Conservation (phyloP, 2,797 vertebrate species). For the Gadopsis marmoratus region DNA sequence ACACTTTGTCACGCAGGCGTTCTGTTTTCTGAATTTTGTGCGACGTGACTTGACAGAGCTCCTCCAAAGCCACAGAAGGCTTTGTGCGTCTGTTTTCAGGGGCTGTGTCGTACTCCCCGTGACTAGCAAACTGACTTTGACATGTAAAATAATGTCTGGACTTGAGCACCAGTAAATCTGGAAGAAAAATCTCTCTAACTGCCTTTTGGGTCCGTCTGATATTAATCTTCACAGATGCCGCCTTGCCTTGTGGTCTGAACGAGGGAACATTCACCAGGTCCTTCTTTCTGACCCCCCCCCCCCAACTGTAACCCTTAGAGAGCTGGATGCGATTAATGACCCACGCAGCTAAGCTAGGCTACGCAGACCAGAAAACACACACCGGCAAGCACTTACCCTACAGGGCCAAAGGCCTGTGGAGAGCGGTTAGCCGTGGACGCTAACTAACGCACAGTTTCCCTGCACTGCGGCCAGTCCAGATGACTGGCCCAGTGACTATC, state of each 20-base stretch:
- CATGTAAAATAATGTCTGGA: constrained; percentile 24
- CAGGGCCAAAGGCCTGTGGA: constrained; percentile 52
- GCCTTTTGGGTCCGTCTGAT: constrained; percentile 19
- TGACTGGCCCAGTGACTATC: constrained; percentile 47
- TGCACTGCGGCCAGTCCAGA: constrained; percentile 40
- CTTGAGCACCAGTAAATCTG: neutral
- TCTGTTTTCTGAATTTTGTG: too few species aligned
- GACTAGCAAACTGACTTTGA: neutral
- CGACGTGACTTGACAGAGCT: neutral
- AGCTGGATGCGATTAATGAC: constrained; percentile 51
- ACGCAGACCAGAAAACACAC: constrained; percentile 36
- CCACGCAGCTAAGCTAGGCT: constrained; percentile 45
- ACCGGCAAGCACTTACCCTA: constrained; percentile 31
- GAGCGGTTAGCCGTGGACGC: constrained; percentile 38
- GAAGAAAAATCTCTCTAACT: neutral
- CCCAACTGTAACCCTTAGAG: constrained; percentile 17
- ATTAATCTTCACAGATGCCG: constrained; percentile 46
- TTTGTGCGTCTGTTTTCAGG: neutral
- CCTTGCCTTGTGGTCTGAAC: constrained; percentile 41
- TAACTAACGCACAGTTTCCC: constrained; percentile 51
- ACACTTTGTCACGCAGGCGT: neutral
- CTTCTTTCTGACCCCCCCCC: constrained; percentile 36
- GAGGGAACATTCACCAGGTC: constrained; percentile 42
- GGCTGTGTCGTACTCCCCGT: neutral
- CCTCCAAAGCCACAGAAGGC: neutral